Conservation (phyloP, 2,113 vertebrate species). For the Bothrops jararaca region DNA sequence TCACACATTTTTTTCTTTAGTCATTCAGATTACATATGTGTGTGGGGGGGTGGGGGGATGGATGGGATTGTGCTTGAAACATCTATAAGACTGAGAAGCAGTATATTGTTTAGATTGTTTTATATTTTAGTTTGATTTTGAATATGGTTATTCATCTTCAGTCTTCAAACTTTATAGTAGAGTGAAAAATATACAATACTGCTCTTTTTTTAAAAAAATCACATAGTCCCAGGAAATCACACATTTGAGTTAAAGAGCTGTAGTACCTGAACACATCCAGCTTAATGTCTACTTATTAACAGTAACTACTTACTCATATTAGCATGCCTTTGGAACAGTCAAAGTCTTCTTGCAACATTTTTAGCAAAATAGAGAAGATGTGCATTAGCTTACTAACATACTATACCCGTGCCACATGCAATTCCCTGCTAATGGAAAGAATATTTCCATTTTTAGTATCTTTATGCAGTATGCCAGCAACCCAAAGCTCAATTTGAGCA, state of each 20-base stretch:
- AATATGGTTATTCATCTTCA: constrained; percentile 76
- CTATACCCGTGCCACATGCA: neutral
- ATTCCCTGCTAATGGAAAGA: neutral
- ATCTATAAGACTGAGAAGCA: neutral
- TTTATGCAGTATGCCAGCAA: neutral
- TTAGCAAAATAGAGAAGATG: neutral
- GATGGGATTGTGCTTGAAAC: neutral
- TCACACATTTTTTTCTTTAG: neutral
- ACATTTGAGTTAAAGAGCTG: neutral
- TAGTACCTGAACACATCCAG: neutral
- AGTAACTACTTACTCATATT: neutral
- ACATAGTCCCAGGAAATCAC: neutral
- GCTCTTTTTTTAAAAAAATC: neutral
- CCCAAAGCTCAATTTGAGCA: neutral
- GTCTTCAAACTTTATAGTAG: constrained; percentile 60
- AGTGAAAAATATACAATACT: neutral
- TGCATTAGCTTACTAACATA: neutral
- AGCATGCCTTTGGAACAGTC: neutral
- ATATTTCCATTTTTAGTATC: neutral
- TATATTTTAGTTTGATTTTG: constrained; percentile 61
- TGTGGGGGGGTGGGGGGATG: too few species aligned
- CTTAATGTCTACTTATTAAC: neutral
- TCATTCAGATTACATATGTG: neutral
- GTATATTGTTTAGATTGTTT: neutral
- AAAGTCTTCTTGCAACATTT: neutral